Conservation (phyloP, 1,140 invertebrate genomes). For the Trissolcus basalis region DNA sequence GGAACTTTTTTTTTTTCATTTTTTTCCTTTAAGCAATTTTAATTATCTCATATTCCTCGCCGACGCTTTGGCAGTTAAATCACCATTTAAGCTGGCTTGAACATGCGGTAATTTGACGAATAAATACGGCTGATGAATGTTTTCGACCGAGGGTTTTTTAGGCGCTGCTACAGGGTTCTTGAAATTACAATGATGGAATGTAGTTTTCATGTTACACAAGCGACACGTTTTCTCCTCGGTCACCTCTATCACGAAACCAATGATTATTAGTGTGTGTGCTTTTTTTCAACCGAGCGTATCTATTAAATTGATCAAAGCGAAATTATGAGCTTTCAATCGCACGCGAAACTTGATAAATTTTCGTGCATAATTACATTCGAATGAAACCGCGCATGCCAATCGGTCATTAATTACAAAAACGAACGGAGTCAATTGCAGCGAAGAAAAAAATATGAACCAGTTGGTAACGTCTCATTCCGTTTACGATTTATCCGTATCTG, state of each 20-base stretch:
- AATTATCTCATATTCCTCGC: slow-evolving; percentile 16
- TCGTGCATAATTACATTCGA: slow-evolving; percentile 10
- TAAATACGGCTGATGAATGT: slow-evolving; percentile 1
- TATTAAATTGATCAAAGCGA: slow-evolving; percentile 2
- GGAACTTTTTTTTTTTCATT: too few species aligned
- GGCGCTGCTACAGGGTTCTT: too few species aligned
- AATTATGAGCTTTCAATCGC: slow-evolving; percentile 11
- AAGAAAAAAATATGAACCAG: slow-evolving; percentile 12
- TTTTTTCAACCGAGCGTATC: too few species aligned
- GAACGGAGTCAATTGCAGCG: slow-evolving; percentile 11
- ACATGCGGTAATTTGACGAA: slow-evolving; percentile 8
- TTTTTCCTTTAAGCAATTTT: slow-evolving; percentile 21
- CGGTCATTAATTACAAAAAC: not conserved
- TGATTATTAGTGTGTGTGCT: too few species aligned
- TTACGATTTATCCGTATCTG: slow-evolving; percentile 9
- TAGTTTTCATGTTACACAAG: too few species aligned
- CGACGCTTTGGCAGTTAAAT: slow-evolving; percentile 14
- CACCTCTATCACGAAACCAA: too few species aligned
- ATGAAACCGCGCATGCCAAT: not conserved
- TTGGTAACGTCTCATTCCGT: slow-evolving; percentile 23
- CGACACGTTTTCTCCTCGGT: too few species aligned
- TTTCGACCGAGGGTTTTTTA: too few species aligned
- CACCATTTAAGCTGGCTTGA: slow-evolving; percentile 11
- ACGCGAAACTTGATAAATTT: slow-evolving; percentile 6
- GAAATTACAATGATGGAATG: too few species aligned